A percentile compares a stretch with the other conserved stretches of the same genome.
These are phyloP conservation scores for Aulostomus chinensis DNA, from an alignment of 2,797 vertebrate species.

Conservation along the genomic window DNA sequence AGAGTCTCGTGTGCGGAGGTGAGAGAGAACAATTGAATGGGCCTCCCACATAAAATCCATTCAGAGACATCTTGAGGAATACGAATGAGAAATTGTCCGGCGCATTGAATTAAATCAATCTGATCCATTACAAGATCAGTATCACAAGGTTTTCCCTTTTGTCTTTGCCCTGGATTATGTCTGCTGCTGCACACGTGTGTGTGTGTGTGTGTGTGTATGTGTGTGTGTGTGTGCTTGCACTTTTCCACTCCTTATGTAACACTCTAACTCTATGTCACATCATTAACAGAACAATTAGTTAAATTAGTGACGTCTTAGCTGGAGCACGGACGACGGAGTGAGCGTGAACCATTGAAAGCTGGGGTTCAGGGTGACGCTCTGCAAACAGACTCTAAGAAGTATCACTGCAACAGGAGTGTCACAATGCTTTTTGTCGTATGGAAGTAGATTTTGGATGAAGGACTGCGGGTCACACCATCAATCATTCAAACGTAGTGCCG, in stretches of 20 bases:
- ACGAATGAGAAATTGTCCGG: conserved; percentile 67
- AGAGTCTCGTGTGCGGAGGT: conserved; percentile 44
- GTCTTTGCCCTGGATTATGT: conserved; percentile 59
- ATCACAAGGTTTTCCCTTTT: conserved; percentile 59
- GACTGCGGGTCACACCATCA: too few species aligned
- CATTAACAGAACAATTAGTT: conserved; percentile 6
- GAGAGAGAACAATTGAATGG: conserved; percentile 67
- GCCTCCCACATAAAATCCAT: conserved; percentile 73
- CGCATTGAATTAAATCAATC: conserved; percentile 66
- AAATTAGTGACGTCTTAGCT: neutral
- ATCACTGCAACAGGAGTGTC: too few species aligned
- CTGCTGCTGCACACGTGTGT: conserved; percentile 19
- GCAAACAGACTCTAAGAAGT: too few species aligned
- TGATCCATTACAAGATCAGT: conserved; percentile 71
- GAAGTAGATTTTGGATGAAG: too few species aligned
- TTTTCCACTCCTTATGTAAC: neutral
- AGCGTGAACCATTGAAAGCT: too few species aligned
- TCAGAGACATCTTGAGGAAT: conserved; percentile 68
- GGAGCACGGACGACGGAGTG: too few species aligned
- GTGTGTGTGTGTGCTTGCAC: conserved; percentile 2
- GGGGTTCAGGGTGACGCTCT: too few species aligned
- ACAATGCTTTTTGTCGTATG: too few species aligned
- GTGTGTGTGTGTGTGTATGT: conserved; percentile 16
- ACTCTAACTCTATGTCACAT: neutral
- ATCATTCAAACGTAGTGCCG: too few species aligned